These are phyloP conservation scores for Numenius phaeopus DNA, from an alignment of 2,797 vertebrate genomes.

Conservation along the genomic window DNA sequence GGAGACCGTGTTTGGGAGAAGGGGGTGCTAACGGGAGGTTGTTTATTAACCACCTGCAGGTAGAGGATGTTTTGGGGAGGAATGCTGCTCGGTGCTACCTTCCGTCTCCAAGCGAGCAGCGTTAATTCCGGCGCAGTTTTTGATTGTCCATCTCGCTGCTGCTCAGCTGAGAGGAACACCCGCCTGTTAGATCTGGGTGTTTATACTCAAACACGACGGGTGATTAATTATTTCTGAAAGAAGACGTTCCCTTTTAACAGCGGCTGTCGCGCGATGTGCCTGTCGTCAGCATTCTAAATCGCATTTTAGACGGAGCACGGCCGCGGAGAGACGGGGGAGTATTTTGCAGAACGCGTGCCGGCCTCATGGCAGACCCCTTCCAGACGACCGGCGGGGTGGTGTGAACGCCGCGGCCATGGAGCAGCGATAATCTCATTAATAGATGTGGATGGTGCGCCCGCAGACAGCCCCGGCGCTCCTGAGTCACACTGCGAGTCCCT, in stretches of 20 bases:
- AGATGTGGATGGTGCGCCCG: background rate
- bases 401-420: accelerated
- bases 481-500: slow-evolving; percentile 13
- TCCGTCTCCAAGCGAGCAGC: background rate
- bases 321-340: accelerated
- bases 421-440: background rate
- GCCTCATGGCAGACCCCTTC: background rate
- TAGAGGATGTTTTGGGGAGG: background rate
- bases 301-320: background rate
- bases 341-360: background rate
- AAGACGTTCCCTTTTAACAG: background rate
- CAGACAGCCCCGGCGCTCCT: background rate
- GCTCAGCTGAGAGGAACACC: background rate
- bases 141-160: background rate
- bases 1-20: background rate
- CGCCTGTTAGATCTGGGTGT: background rate
- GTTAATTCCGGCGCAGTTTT: background rate
- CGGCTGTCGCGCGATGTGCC: background rate
- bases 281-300: background rate
- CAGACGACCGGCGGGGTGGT: background rate
- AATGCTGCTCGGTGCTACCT: accelerated
- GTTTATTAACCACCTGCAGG: background rate
- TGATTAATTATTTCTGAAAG: background rate
- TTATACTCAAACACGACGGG: background rate
- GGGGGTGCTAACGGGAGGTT: background rate